Evolutionary conservation across 2,797 vertebrate genomes (phyloP), one percentile per base, ranked within the genome.

Genomic region (Fistularia tabacaria): DNA sequence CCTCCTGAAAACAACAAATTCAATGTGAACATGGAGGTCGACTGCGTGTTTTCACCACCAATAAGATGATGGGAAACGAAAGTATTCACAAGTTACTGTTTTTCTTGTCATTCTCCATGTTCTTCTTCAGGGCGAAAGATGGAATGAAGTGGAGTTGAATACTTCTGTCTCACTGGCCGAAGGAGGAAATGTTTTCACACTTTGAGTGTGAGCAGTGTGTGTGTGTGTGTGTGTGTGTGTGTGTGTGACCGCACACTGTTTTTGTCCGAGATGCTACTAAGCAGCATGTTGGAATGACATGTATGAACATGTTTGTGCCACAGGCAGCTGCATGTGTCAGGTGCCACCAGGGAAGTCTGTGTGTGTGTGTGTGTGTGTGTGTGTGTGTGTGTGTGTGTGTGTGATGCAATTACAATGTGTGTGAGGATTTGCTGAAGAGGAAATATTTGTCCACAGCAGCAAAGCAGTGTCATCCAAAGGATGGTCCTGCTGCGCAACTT

Each of bases 221-320:
- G 49, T 57, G 66, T 10, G 38, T 45, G 36, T 36, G 51, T 42
- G 50, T 38, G 48, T 37, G 39, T 57, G 59, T 14, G 46, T 39
- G 13, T 15, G 25, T 45, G 44, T 45, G 44, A 25, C 25, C 5
- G 2, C 25, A 25, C 25, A 25, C 2, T 25, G 25, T 25, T 64
- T 40, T 52, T 79, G 66, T 76, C 55, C n/a, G 38, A 69, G 45
- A 58, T 69, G 69, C 69, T 73, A 75, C 75, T 67, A 74, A 61
- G 71, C 75, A 77, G 71, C 72, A 77, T 71, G 80, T 78, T 82
- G 84, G 81, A 82, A 82, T 84, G 83, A 85, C 86, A 60, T 87
- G 86, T 83, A 71, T 67, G 76, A 76, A 87, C 84, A 81, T 82
- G 81, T 82, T 64, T 42, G 48, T 64, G 65, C 57, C 51, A 54